Percentiles rank a stretch among this genome's conserved stretches.
Evolutionary conservation across 35 echinoderm and acorn worm species (phyloP).

Genomic region (Lytechinus variegatus): DNA sequence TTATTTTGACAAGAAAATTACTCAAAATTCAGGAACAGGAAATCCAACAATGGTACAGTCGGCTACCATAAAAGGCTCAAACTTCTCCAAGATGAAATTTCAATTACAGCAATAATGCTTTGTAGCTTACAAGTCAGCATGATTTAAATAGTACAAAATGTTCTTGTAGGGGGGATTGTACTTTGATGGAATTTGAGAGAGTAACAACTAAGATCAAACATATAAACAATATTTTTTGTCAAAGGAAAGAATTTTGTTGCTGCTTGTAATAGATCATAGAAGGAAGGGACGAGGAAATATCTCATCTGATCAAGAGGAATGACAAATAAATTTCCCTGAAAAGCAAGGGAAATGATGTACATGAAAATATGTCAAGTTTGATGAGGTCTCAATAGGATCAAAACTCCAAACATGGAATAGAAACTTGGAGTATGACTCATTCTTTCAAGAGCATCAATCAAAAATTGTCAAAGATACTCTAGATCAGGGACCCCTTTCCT

Average conservation of each 20-base stretch:
- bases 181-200: neutral
- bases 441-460: neutral
- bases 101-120: conserved; percentile 4
- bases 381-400: neutral
- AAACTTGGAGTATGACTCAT: neutral
- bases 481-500: neutral
- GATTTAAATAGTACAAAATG: neutral
- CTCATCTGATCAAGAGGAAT: neutral
- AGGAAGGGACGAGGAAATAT: neutral
- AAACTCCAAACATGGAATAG: conserved; percentile 11
- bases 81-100: neutral
- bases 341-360: neutral
- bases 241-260: neutral
- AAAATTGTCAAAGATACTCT: neutral
- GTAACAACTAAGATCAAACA: neutral
- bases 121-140: neutral
- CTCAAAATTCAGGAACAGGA: neutral
- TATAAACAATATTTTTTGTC: neutral
- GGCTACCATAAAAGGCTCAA: neutral
- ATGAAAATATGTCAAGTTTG: neutral
- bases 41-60: conserved; percentile 1
- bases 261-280: neutral
- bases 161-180: neutral
- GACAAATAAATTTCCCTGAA: neutral
- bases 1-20: conserved; percentile 4